These are phyloP conservation scores for Heliconius himera DNA, from an alignment of 1,140 invertebrate species.

Conservation along the genomic window DNA sequence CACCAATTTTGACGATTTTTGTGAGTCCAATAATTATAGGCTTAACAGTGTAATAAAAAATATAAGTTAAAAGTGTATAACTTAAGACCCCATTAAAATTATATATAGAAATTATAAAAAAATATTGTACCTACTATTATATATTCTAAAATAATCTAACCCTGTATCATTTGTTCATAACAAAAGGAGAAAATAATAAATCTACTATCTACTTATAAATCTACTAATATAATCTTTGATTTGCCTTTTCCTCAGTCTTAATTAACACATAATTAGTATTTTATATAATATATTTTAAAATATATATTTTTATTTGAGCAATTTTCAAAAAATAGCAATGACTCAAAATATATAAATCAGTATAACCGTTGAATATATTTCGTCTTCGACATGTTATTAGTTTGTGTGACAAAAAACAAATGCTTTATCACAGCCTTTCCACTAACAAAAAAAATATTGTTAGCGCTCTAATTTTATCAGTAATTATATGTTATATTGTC, in stretches of 20 bases:
- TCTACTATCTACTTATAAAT: conserved; percentile 10
- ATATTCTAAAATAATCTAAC: conserved; percentile 5
- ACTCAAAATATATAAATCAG: not conserved
- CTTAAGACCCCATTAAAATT: not conserved
- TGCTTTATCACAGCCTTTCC: conserved; percentile 19
- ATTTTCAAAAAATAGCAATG: not conserved
- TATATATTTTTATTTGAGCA: conserved; percentile 1
- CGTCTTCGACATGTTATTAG: not conserved
- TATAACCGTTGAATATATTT: not conserved
- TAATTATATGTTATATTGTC: no score
- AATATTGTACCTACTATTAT: not conserved
- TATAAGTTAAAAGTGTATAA: not conserved
- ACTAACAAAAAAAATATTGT: not conserved
- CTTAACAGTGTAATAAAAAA: not conserved
- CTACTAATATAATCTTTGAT: conserved; percentile 16
- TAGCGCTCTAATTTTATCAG: not conserved
- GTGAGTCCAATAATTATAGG: not conserved
- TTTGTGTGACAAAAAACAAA: conserved; percentile 16
- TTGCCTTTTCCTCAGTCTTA: conserved; percentile 16
- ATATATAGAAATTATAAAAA: not conserved
- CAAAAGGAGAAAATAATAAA: not conserved
- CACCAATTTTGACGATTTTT: not conserved
- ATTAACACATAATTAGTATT: not conserved
- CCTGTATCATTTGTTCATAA: not conserved
- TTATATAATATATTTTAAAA: not conserved